Evolutionary conservation across 2,888 invertebrate genomes (phyloP).

Genomic region (Reticulitermes lucifugus): DNA sequence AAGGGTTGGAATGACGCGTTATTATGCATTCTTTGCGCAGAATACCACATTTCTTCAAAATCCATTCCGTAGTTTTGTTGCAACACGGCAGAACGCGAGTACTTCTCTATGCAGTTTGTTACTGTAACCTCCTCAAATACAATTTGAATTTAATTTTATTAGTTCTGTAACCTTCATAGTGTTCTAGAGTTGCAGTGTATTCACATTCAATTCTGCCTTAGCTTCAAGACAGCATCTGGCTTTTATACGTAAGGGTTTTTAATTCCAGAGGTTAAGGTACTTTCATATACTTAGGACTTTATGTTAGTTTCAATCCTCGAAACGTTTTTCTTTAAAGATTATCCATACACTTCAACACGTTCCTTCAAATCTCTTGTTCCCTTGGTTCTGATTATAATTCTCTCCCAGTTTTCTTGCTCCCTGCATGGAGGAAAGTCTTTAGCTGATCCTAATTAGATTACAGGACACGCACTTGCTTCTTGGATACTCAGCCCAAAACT

Average conservation of each 20-base stretch:
- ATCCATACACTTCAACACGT: slow-evolving; percentile 9
- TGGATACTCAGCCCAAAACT: slow-evolving; percentile 7
- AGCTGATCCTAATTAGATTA: slow-evolving; percentile 52
- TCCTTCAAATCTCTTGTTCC: background rate
- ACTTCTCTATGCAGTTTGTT: too few species aligned
- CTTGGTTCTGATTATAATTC: slow-evolving; percentile 48
- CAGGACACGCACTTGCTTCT: slow-evolving; percentile 46
- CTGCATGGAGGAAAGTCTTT: slow-evolving; percentile 46
- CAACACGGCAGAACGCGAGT: too few species aligned
- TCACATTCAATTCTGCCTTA: too few species aligned
- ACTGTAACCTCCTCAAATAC: too few species aligned
- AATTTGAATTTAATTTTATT: too few species aligned
- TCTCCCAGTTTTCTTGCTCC: slow-evolving; percentile 36
- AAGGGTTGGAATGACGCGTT: too few species aligned
- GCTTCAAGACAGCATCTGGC: too few species aligned
- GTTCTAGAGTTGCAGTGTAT: too few species aligned
- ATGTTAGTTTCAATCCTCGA: slow-evolving; percentile 14
- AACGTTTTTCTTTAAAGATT: slow-evolving; percentile 28
- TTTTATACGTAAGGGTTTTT: background rate
- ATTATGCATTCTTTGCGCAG: too few species aligned
- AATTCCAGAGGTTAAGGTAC: background rate
- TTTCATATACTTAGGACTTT: background rate
- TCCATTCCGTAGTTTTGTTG: too few species aligned
- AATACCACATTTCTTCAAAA: too few species aligned
- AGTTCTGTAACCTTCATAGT: too few species aligned